Percentiles rank a stretch among this genome's conserved stretches.
These are phyloP conservation scores for Apis dorsata DNA, from an alignment of 1,140 invertebrate species.

Conservation along the genomic window DNA sequence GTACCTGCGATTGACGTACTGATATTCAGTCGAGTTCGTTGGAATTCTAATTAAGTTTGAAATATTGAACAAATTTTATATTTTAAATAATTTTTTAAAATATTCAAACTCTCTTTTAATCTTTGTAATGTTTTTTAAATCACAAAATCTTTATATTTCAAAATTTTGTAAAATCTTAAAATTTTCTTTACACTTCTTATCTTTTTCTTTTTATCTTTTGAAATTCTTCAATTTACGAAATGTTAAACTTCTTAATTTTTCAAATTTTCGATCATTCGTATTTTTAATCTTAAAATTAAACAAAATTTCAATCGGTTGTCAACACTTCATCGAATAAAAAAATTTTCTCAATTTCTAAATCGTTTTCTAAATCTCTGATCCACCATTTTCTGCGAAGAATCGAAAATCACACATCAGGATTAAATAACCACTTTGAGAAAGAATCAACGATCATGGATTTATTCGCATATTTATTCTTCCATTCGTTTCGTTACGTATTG, in stretches of 20 bases:
- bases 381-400: not conserved
- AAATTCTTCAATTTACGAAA: not conserved
- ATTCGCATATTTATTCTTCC: constrained; percentile 60
- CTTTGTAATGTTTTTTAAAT: not conserved
- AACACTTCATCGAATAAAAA: not conserved
- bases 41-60: not conserved
- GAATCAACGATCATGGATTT: constrained; percentile 31
- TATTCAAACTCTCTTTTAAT: no score
- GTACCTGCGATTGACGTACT: not conserved
- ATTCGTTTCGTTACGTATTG: constrained; percentile 49
- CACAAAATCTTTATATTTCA: not conserved
- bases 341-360: not conserved
- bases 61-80: no score
- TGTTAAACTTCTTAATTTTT: not conserved
- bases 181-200: no score
- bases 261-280: not conserved
- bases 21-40: no score
- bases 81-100: no score
- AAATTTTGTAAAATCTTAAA: no score
- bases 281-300: no score
- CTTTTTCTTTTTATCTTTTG: no score
- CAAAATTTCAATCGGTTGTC: not conserved
- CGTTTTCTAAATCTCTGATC: no score
- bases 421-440: no score
- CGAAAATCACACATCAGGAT: no score